Base-by-base conservation (phyloP, 2,113 vertebrate genomes). In the Sceloporus tristichus region DNA sequence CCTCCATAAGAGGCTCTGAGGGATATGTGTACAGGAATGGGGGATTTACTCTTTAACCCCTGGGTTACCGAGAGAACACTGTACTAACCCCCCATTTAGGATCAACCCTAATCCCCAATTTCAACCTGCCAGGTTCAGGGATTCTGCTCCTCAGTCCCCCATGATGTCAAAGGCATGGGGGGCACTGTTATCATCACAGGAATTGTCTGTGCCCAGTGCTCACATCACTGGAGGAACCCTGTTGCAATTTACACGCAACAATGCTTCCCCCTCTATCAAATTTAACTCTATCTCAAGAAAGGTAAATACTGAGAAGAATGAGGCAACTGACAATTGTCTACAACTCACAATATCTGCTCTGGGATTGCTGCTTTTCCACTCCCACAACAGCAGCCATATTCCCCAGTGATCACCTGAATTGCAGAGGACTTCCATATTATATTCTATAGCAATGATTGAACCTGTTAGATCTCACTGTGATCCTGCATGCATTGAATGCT, bases 141-240 rank as follows among this genome's bases (percentile, higher is more conserved):
- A 78, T 78, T 70, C 21, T 78, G 5, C 65, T 92, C 90, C 93
- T 94, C 94, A 92, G 88, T 88, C 11, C 88, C 90, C 90, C 91
- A 66, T 90, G 87, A 86, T 93, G 91, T 94, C 93, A 94, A 94
- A 86, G 71, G 87, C 89, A 88, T 88, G 82, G 87, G 85, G 87
- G 88, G 85, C 93, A 95, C 94, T 73, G 48, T 88, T 82, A 40
- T 95, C 93, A n/a, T 89, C 93, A 95, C 2, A 11, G 48, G 66
- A 56, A 77, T 62, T 62, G 59, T 96, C 79, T 0, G 95, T 93
- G 95, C 94, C 95, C 94, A 96, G 95, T 95, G 94, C 96, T 92
- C 10, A 77, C 86, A 94, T 95, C 94, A 94, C 92, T 0, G 29
- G 91, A 94, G 80, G 81, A 59, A 78, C 6, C 38, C 66, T 77